Evolutionary conservation across 2,113 vertebrate species (phyloP).

Genomic region (Melanerpes formicivorus): DNA sequence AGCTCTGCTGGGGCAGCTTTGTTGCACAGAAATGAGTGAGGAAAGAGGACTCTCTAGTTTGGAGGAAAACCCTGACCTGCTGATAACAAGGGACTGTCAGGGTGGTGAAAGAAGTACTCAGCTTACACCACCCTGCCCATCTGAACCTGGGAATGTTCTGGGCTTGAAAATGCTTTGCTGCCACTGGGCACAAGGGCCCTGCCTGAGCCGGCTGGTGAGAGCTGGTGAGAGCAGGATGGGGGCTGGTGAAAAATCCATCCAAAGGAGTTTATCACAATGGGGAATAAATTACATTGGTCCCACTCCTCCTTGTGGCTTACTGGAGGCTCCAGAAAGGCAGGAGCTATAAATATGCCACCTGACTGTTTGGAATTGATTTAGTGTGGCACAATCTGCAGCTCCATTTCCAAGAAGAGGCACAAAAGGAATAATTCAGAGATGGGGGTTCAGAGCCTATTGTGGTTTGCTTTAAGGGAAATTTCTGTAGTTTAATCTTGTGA

Average conservation of each 20-base stretch:
- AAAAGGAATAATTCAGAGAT: background rate
- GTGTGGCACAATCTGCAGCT: constrained; percentile 35
- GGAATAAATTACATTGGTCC: constrained; percentile 4
- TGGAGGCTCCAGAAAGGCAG: constrained; percentile 12
- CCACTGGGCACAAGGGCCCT: rapidly evolving
- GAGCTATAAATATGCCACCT: constrained; percentile 31
- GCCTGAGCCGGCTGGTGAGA: background rate
- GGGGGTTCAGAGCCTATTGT: background rate
- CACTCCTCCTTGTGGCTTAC: background rate
- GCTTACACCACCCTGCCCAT: background rate
- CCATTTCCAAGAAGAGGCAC: background rate
- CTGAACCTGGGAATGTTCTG: background rate
- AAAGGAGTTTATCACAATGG: background rate
- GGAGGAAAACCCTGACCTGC: background rate
- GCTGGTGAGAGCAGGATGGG: background rate
- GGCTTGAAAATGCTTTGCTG: background rate
- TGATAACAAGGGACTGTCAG: background rate
- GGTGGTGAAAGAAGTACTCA: background rate
- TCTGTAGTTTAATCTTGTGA: constrained; percentile 34
- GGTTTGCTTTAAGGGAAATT: constrained; percentile 32
- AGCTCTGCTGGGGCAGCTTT: rapidly evolving
- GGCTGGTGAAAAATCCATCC: background rate
- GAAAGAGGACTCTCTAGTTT: background rate
- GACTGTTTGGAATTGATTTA: constrained; percentile 41
- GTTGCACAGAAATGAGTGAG: background rate